Base-by-base conservation (phyloP, 2,797 vertebrate genomes). In the Syncerus caffer region DNA sequence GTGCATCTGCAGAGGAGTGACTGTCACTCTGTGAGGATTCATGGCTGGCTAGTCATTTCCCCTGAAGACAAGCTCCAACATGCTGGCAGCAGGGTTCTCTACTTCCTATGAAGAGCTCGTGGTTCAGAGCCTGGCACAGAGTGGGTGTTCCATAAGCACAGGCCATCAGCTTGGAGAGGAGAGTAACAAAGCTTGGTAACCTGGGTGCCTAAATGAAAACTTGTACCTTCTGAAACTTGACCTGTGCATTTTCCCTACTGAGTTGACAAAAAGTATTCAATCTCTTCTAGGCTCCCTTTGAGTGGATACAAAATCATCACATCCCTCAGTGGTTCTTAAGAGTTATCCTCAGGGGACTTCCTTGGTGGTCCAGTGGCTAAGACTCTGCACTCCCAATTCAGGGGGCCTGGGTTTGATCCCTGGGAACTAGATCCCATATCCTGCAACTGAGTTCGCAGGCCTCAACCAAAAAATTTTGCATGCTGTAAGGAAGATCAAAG, bases 1-100 rank as follows among this genome's bases (percentile, higher is more conserved):
- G 53, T 17, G 17, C 60, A 88, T 84, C 67, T 58, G 19, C 90
- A 88, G 55, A 85, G 47, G 55, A 79, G 79, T 55, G 34, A n/a
- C 47, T 50, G 53, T 83, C 57, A 53, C 19, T 19, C 14, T 25
- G 13, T 31, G 58, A 92, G 12, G 42, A 27, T 91, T 85, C 76
- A n/a, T 71, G 80, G 62, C 11, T 0, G 1, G 25, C 17, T 82
- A 76, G 53, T 15, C 19, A 29, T 38, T 84, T 85, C 5, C 38
- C 27, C 8, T 4, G 2, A 38, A 10, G 5, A 76, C 6, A 21
- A 55, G 9, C 31, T 38, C 50, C 50, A 50, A 2, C 34, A 21
- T 21, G 38, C 29, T 31, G 8, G 15, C 12, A 7, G 34, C 1
- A 1, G 34, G 13, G n/a, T 50, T 60, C 64, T n/a, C 45, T 83